Base-by-base conservation (phyloP, 2,888 invertebrate genomes). In the Oscheius sp. region DNA sequence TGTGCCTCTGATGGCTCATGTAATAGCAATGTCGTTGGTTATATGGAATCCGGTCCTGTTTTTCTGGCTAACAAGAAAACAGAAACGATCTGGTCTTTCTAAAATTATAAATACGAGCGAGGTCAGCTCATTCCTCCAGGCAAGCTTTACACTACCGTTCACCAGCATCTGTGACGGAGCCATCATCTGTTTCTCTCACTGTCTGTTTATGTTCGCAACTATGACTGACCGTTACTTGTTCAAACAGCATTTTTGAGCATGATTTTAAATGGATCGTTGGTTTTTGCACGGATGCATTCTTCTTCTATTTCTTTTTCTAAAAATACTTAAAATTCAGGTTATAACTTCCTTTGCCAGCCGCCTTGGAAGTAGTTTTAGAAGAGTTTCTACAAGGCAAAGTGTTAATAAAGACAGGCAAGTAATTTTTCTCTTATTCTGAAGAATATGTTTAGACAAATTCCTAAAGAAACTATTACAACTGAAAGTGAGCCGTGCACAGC, bases 31-130 rank as follows among this genome's bases (percentile, higher is more conserved):
- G 86, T 84, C 84, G 8, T 67, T 80, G 8, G 84, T 84, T 31
- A 71, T 84, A 42, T 85, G 84, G 84, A 86, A 86, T 66, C 86
- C 86, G 1, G 34, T 86, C 23, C 77, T 86, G 8, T 86, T 86
- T 78, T 86, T 86, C 75, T 86, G 86, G 86, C 65, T 86, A 34
- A 86, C 86, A 17, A 55, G 85, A n/a, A 85, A 86, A 72, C 85
- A 85, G 55, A 84, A 85, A 61, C 70, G 82, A 25, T 72, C 72
- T n/a, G 76, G 79, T 33, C 70, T 85, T 23, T 77, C 76, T 33
- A 81, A 83, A 48, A 84, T 85, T 33, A 71, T 85, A 15, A 82
- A 81, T 61, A 82, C 84, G 2, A 76, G 79, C 23, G 85, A 85
- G 73, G 84, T 85, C 37, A 68, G 69, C 46, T 42, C 61, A 45